Conservation (phyloP, 2,113 vertebrate species). For the Symphodus melops region DNA sequence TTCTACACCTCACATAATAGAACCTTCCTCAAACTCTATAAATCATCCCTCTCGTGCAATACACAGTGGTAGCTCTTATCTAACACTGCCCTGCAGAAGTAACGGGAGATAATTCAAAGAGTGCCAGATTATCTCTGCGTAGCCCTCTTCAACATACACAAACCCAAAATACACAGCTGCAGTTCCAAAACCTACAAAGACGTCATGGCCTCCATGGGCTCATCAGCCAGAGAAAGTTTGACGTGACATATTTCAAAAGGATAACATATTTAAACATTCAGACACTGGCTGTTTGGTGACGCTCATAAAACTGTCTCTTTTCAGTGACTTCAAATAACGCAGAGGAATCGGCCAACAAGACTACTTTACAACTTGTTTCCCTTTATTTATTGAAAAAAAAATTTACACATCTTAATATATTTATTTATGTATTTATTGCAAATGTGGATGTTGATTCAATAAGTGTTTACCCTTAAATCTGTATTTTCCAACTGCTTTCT, state of each 20-base stretch:
- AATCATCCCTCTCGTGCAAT: conserved; percentile 50
- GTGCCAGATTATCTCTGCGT: conserved; percentile 54
- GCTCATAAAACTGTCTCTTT: conserved; percentile 35
- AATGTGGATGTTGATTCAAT: conserved; percentile 61
- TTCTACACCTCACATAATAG: conserved; percentile 50
- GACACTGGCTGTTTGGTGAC: conserved; percentile 40
- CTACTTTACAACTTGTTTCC: conserved; percentile 28
- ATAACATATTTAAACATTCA: conserved; percentile 33
- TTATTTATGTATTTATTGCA: conserved; percentile 80
- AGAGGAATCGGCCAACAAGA: conserved; percentile 19
- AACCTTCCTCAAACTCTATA: conserved; percentile 48
- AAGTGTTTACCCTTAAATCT: conserved; percentile 41
- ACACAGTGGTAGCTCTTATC: conserved; percentile 64
- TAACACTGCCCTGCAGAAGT: conserved; percentile 48
- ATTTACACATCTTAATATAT: conserved; percentile 67
- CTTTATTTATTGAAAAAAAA: conserved; percentile 69
- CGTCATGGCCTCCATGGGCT: conserved; percentile 16
- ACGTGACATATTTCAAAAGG: conserved; percentile 48
- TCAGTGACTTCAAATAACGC: conserved; percentile 49
- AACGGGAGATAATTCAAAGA: conserved; percentile 69
- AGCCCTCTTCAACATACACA: conserved; percentile 18
- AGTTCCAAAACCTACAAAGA: conserved; percentile 46
- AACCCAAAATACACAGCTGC: conserved; percentile 30
- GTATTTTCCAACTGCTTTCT: conserved; percentile 38
- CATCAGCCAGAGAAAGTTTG: conserved; percentile 22